phyloP scores from a whole-genome alignment of 2,888 invertebrate genomes.

The Beris morrisii region DNA sequence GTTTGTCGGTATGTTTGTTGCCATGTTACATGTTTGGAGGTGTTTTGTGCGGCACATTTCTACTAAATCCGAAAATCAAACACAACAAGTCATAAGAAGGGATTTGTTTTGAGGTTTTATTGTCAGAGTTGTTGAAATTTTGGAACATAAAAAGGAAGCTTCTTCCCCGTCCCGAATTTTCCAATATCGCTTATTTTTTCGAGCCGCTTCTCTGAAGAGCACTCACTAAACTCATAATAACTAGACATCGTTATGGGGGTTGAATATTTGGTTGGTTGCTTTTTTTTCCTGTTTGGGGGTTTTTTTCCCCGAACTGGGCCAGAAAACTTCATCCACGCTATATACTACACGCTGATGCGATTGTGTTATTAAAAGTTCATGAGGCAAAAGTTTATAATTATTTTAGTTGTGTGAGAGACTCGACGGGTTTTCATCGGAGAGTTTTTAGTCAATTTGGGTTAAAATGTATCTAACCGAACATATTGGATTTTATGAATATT shows the following conservation, averaged over 20 bases:
- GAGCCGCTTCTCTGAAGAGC: constrained; percentile 1
- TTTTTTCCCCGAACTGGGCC: neutral
- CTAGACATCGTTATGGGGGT: constrained; percentile 17
- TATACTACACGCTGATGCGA: neutral
- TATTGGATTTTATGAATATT: constrained; percentile 7
- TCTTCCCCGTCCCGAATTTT: neutral
- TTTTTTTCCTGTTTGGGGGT: neutral
- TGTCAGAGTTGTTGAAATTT: no score
- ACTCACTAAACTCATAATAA: constrained; percentile 17
- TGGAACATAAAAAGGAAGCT: neutral
- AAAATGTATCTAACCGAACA: constrained; percentile 6
- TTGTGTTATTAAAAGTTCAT: constrained; percentile 20
- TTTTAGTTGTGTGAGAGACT: constrained; percentile 4
- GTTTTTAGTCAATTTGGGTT: neutral
- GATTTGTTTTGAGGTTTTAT: no score
- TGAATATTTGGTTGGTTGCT: neutral
- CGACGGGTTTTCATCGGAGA: neutral
- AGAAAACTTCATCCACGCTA: constrained; percentile 4
- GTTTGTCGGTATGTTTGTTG: no score
- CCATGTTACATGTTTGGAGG: no score
- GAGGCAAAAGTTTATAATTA: constrained; percentile 11
- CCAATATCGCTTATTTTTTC: constrained; percentile 10
- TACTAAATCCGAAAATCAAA: no score
- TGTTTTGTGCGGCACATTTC: no score
- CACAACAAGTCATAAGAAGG: no score